phyloP scores from a whole-genome alignment of 2,888 invertebrate species.

The Meiosimyza platycephala region DNA sequence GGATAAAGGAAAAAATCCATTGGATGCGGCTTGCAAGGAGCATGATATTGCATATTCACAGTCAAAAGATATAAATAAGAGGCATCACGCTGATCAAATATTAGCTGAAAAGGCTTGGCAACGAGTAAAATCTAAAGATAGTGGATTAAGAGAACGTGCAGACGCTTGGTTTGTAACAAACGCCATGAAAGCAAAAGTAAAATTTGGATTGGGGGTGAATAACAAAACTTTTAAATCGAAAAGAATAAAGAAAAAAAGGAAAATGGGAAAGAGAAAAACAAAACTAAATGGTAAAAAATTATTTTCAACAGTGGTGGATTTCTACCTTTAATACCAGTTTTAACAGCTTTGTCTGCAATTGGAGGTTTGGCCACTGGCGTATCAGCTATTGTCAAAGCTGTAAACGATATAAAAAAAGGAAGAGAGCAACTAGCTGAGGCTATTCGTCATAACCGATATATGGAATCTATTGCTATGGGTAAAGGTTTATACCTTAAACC shows the following conservation, averaged over 20 bases:
- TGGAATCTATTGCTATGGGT: slow-evolving; percentile 30
- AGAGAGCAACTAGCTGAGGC: slow-evolving; percentile 53
- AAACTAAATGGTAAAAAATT: background rate
- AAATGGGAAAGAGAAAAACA: background rate
- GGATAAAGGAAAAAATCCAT: too few relatives aligned
- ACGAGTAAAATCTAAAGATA: slow-evolving; percentile 29
- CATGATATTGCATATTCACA: background rate
- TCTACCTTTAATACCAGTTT: too few relatives aligned
- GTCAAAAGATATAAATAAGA: background rate
- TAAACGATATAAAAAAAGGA: slow-evolving; percentile 55
- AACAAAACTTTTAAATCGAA: background rate
- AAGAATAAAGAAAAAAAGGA: background rate
- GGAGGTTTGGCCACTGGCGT: too few relatives aligned
- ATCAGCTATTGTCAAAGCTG: slow-evolving; percentile 58
- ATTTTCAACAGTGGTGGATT: background rate
- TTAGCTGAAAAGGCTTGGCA: slow-evolving; percentile 40
- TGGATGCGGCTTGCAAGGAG: too few relatives aligned
- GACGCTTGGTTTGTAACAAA: slow-evolving; percentile 35
- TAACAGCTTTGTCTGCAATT: too few relatives aligned
- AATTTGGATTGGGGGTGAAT: slow-evolving; percentile 39
- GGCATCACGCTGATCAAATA: slow-evolving; percentile 24
- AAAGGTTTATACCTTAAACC: slow-evolving; percentile 56
- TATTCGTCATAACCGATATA: slow-evolving; percentile 34
- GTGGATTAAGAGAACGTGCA: slow-evolving; percentile 33
- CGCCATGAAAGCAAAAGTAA: slow-evolving; percentile 36